Conservation (phyloP, 2,888 invertebrate genomes). For the Epinotia nisella region DNA sequence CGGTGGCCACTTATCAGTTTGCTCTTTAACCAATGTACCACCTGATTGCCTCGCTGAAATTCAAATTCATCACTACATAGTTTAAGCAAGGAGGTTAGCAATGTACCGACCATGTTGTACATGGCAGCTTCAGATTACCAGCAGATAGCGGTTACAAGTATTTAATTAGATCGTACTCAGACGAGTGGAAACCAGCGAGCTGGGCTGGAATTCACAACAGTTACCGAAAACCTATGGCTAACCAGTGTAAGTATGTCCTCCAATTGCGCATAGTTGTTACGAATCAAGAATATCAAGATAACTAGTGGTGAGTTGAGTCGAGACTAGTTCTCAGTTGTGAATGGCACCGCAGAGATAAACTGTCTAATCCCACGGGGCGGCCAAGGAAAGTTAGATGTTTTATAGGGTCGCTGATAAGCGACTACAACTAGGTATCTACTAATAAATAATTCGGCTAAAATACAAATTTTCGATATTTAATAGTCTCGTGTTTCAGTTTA, state of each 20-base stretch:
- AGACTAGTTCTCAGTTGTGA: background rate
- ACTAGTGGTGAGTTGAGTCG: no score
- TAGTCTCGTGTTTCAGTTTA: background rate
- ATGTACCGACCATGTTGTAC: conserved; percentile 29
- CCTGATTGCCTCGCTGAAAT: background rate
- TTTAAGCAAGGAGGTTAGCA: conserved; percentile 9
- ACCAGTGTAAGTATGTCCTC: no score
- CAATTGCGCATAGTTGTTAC: no score
- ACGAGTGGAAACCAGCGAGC: conserved; percentile 14
- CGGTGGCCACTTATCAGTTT: background rate
- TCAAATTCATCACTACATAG: conserved; percentile 1
- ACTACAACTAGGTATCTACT: background rate
- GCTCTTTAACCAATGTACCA: background rate
- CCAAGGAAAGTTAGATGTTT: conserved; percentile 3
- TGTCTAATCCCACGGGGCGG: background rate
- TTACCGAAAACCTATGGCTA: no score
- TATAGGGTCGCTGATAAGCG: background rate
- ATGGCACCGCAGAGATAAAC: background rate
- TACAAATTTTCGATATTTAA: background rate
- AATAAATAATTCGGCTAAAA: background rate
- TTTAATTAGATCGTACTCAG: conserved; percentile 37
- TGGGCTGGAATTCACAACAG: background rate
- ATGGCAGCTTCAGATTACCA: conserved; percentile 30
- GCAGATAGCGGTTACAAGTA: conserved; percentile 30
- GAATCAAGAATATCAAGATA: no score